Conservation (phyloP, 1,140 invertebrate genomes). For the Hylaeus anthracinus region DNA sequence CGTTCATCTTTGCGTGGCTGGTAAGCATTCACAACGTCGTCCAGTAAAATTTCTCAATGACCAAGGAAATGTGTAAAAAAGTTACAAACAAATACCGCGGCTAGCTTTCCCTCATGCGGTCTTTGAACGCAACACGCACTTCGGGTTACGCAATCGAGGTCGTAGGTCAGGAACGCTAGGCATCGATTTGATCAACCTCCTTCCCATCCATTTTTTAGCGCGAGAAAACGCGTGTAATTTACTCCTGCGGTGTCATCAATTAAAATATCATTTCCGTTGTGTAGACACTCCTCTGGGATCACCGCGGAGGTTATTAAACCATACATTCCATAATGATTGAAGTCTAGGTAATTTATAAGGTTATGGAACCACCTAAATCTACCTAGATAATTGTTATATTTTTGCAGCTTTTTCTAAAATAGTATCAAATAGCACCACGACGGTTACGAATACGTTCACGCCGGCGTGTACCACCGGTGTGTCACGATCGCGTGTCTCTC, state of each 20-base stretch:
- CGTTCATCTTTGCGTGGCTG: neutral
- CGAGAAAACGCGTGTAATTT: neutral
- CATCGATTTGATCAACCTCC: conserved; percentile 34
- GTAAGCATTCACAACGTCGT: neutral
- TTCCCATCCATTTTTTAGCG: conserved; percentile 11
- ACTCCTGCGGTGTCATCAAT: neutral
- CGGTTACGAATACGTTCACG: too few relatives aligned
- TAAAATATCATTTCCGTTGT: neutral
- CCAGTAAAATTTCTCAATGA: conserved; percentile 1
- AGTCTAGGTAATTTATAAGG: too few relatives aligned
- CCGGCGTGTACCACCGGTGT: too few relatives aligned
- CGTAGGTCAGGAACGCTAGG: conserved; percentile 41
- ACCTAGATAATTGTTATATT: too few relatives aligned
- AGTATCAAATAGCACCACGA: too few relatives aligned
- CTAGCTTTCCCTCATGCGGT: conserved; percentile 37
- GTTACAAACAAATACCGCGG: conserved; percentile 30
- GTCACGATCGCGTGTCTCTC: too few relatives aligned
- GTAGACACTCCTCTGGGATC: neutral
- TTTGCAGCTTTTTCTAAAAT: too few relatives aligned
- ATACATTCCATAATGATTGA: too few relatives aligned
- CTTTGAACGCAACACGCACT: neutral
- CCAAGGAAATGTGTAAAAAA: neutral
- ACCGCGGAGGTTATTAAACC: too few relatives aligned
- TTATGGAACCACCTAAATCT: too few relatives aligned
- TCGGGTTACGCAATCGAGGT: conserved; percentile 36